These are phyloP conservation scores for Gavialis gangeticus DNA, from an alignment of 2,113 vertebrate species.

Conservation along the genomic window DNA sequence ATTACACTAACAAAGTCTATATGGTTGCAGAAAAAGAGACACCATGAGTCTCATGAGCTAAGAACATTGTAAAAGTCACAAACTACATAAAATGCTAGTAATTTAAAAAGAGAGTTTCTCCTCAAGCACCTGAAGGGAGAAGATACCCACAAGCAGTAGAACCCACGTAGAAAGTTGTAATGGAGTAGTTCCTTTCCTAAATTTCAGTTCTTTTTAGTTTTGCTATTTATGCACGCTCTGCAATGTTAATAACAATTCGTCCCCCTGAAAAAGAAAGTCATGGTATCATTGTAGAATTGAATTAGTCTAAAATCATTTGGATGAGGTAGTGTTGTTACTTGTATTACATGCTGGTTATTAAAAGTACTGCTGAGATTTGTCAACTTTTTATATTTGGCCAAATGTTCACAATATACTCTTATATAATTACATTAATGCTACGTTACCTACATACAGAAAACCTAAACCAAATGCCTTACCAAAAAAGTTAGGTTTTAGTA, in stretches of 20 bases:
- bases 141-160: conserved; percentile 11
- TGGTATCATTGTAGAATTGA: conserved; percentile 61
- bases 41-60: conserved; percentile 10
- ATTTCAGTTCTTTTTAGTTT: conserved; percentile 52
- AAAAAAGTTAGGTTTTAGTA: conserved; percentile 36
- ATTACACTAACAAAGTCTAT: conserved; percentile 31
- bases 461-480: conserved; percentile 25
- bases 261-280: conserved; percentile 58
- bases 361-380: conserved; percentile 66
- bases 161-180: not conserved
- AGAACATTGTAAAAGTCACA: conserved; percentile 16
- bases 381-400: conserved; percentile 66
- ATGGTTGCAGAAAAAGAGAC: not conserved
- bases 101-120: conserved; percentile 7
- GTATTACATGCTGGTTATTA: conserved; percentile 74
- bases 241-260: conserved; percentile 37
- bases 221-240: conserved; percentile 72
- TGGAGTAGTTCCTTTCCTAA: conserved; percentile 33
- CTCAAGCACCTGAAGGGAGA: conserved; percentile 25
- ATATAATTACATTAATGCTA: conserved; percentile 70
- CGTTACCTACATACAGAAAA: conserved; percentile 25
- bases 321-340: conserved; percentile 85
- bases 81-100: not conserved
- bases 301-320: conserved; percentile 74
- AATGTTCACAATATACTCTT: conserved; percentile 26